A percentile compares a stretch with the other conserved stretches of the same genome.
Conservation (phyloP, 92 coral and sea anemone species). For the Metridium senile region DNA sequence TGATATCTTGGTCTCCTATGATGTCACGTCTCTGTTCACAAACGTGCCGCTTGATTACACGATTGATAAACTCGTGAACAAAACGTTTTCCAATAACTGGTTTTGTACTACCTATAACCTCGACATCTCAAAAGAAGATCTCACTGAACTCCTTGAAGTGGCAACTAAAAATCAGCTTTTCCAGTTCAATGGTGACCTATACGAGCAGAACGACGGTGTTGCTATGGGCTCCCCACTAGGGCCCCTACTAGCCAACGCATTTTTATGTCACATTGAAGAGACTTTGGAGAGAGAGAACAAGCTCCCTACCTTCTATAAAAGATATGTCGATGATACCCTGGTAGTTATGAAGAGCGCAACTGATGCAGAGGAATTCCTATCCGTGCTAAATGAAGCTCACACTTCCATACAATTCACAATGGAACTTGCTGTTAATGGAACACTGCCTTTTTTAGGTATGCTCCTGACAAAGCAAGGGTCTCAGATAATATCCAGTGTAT, state of each 20-base stretch:
- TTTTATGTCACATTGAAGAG: constrained; percentile 38
- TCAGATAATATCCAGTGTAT: no score
- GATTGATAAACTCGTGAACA: constrained; percentile 12
- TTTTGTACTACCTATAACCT: constrained; percentile 25
- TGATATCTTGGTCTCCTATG: constrained; percentile 29
- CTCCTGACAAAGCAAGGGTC: no score
- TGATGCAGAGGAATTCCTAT: constrained; percentile 12
- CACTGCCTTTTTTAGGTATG: no score
- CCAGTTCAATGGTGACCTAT: constrained; percentile 8
- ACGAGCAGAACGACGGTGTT: constrained; percentile 47
- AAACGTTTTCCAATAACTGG: constrained; percentile 39
- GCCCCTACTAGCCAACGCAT: no score
- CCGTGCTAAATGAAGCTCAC: no score
- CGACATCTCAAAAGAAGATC: constrained; percentile 26
- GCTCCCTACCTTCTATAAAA: constrained; percentile 36
- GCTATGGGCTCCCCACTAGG: constrained; percentile 57
- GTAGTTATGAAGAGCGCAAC: not conserved
- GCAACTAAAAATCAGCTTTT: constrained; percentile 32
- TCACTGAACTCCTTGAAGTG: constrained; percentile 26
- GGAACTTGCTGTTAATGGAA: no score
- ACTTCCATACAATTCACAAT: no score
- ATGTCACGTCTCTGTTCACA: constrained; percentile 27
- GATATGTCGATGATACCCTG: constrained; percentile 46
- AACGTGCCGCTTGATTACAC: constrained; percentile 46
- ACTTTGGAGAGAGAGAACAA: constrained; percentile 27